A percentile compares a stretch with the other conserved stretches of the same genome.
Conservation (phyloP, 2,113 vertebrate genomes). For the Laticauda colubrina region DNA sequence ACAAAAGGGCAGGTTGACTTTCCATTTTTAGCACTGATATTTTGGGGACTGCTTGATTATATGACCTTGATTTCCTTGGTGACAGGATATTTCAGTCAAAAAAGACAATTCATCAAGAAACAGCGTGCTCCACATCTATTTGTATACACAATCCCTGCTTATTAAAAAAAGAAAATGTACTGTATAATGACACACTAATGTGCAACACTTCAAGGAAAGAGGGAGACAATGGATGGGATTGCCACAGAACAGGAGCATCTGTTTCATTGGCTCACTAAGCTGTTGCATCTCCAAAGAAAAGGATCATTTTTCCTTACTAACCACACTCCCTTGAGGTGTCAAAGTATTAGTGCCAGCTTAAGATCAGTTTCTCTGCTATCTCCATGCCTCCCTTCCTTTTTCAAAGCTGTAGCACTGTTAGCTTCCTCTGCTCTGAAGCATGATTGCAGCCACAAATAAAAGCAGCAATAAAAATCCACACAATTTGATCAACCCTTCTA, state of each 20-base stretch:
- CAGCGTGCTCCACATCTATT: conserved; percentile 42
- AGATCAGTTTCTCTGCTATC: conserved; percentile 14
- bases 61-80: not conserved
- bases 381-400: not conserved
- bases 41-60: not conserved
- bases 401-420: not conserved
- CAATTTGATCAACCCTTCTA: not conserved
- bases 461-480: conserved; percentile 23
- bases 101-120: conserved; percentile 13
- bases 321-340: not conserved
- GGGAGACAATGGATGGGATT: conserved; percentile 34
- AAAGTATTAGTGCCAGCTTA: conserved; percentile 39
- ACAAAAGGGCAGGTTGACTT: not conserved
- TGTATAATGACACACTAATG: not conserved
- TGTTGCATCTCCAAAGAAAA: not conserved
- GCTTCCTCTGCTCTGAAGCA: conserved; percentile 20
- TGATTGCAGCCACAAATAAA: not conserved
- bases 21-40: not conserved
- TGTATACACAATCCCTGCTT: conserved; percentile 41
- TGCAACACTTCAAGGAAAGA: conserved; percentile 17
- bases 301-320: conserved; percentile 30
- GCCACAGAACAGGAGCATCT: conserved; percentile 38
- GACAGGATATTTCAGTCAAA: not conserved
- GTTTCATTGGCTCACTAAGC: conserved; percentile 50
- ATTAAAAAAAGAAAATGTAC: conserved; percentile 10